These are phyloP conservation scores for Popillia japonica DNA, from an alignment of 1,140 invertebrate genomes.

Conservation along the genomic window DNA sequence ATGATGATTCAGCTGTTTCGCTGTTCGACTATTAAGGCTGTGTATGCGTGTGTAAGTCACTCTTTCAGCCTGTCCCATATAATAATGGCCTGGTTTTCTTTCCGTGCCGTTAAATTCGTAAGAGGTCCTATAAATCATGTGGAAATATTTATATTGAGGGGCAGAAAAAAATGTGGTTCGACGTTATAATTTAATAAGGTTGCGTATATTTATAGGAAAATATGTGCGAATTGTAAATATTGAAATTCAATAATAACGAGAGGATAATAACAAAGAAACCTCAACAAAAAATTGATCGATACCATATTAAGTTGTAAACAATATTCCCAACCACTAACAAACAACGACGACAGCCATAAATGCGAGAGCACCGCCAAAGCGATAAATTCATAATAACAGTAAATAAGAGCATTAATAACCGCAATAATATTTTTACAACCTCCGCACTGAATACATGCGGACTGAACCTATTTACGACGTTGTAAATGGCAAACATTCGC, in stretches of 20 bases:
- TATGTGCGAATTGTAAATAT: no score
- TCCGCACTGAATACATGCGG: neutral
- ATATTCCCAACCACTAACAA: neutral
- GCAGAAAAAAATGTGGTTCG: neutral
- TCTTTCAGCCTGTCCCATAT: neutral
- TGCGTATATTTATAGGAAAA: no score
- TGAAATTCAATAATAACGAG: no score
- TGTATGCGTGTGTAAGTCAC: neutral
- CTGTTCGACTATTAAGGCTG: neutral
- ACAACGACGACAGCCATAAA: neutral
- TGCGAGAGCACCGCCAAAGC: neutral
- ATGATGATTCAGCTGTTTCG: neutral
- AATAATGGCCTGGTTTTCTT: constrained; percentile 5
- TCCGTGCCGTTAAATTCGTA: neutral
- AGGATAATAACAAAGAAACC: no score
- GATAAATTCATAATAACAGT: neutral
- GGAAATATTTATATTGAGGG: neutral
- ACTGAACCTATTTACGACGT: neutral
- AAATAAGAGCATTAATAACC: neutral
- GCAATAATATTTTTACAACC: constrained; percentile 15
- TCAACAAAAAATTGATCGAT: no score
- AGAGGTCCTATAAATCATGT: constrained; percentile 14
- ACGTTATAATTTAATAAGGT: neutral
- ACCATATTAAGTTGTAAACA: neutral
- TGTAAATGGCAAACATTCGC: neutral